These are phyloP conservation scores for Philaenus spumarius DNA, from an alignment of 1,140 invertebrate genomes.

Conservation along the genomic window DNA sequence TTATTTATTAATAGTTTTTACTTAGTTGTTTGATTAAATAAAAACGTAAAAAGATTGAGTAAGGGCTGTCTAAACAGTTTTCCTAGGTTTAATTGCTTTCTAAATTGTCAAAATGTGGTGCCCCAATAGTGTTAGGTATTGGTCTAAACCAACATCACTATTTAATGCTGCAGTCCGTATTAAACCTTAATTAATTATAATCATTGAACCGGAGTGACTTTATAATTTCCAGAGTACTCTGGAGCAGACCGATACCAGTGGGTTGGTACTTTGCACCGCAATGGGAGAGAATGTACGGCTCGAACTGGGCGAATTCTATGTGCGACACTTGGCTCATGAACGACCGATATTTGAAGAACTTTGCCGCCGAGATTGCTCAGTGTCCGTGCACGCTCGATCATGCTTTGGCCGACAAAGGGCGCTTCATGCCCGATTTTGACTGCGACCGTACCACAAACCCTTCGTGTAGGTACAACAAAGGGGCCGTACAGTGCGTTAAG, in stretches of 20 bases:
- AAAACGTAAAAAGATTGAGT: too few relatives aligned
- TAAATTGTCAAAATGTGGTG: too few relatives aligned
- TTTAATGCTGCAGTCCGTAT: too few relatives aligned
- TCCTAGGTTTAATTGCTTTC: too few relatives aligned
- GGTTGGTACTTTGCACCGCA: slow-evolving; percentile 88
- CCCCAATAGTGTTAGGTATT: too few relatives aligned
- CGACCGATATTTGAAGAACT: slow-evolving; percentile 82
- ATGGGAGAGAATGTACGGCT: slow-evolving; percentile 71
- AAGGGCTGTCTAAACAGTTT: too few relatives aligned
- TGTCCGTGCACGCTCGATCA: slow-evolving; percentile 92
- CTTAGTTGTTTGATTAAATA: too few relatives aligned
- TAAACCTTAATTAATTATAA: too few relatives aligned
- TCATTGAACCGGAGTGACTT: too few relatives aligned
- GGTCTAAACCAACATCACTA: too few relatives aligned
- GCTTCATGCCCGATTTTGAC: slow-evolving; percentile 82
- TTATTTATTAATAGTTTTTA: too few relatives aligned
- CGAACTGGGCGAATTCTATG: slow-evolving; percentile 69
- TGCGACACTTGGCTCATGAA: slow-evolving; percentile 85
- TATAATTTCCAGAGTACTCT: slow-evolving; percentile 56
- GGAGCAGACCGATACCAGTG: slow-evolving; percentile 85
- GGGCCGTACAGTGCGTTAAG: slow-evolving; percentile 85
- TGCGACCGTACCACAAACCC: slow-evolving; percentile 90
- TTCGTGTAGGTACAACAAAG: slow-evolving; percentile 80
- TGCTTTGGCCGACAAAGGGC: slow-evolving; percentile 83
- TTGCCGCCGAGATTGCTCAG: slow-evolving; percentile 68